phyloP scores from a whole-genome alignment of 2,113 vertebrate genomes.

The Nycticryphes semicollaris region DNA sequence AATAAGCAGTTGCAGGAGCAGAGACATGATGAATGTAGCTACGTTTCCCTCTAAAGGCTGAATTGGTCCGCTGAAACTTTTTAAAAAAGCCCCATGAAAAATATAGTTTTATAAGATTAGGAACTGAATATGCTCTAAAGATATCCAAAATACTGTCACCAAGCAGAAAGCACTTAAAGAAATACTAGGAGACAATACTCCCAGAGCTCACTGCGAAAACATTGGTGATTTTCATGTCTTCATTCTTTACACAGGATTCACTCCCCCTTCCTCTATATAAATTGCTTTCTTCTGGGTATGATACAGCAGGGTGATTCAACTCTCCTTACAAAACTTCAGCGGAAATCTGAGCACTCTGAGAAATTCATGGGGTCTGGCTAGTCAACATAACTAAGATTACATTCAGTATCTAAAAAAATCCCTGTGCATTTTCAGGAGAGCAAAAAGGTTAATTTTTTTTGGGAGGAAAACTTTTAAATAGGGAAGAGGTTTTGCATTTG shows the following conservation, averaged over 20 bases:
- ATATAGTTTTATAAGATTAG: neutral
- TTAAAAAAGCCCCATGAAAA: neutral
- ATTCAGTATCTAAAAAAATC: neutral
- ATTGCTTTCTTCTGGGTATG: neutral
- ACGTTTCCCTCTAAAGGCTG: neutral
- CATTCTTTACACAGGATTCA: neutral
- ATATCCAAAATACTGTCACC: neutral
- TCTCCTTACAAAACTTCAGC: neutral
- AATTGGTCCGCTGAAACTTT: constrained; percentile 1
- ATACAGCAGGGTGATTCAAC: neutral
- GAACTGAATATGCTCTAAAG: neutral
- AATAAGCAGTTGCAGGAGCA: neutral
- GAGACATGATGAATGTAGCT: neutral
- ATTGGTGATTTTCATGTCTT: neutral
- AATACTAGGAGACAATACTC: neutral
- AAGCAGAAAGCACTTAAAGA: constrained; percentile 4
- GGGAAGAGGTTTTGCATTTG: neutral
- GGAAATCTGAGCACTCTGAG: neutral
- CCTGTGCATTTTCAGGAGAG: neutral
- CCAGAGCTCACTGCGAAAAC: neutral
- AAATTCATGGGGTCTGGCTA: neutral
- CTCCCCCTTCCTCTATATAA: neutral
- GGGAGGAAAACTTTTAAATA: neutral
- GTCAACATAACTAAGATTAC: neutral
- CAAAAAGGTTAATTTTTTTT: neutral